A percentile compares a stretch with the other conserved stretches of the same genome.
phyloP scores from a whole-genome alignment of 2,888 invertebrate genomes.

The Chromoteleia sp. region DNA sequence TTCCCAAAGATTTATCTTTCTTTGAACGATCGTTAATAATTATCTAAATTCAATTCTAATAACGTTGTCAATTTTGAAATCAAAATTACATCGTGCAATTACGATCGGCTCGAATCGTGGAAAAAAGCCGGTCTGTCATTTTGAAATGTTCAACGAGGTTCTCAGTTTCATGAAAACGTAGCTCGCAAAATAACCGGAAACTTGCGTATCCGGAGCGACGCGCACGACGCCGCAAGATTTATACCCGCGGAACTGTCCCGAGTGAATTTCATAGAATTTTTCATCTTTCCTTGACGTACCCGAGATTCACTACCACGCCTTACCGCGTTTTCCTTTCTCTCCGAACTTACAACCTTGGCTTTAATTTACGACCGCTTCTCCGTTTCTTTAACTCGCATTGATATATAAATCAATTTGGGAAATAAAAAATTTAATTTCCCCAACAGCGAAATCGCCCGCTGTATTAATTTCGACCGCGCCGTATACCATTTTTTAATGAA shows the following conservation, averaged over 20 bases:
- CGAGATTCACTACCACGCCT: constrained; percentile 64
- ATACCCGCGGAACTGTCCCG: constrained; percentile 58
- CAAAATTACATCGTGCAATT: too few relatives aligned
- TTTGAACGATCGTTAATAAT: too few relatives aligned
- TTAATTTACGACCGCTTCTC: constrained; percentile 30
- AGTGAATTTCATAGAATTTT: constrained; percentile 69
- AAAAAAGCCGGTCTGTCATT: constrained; percentile 6
- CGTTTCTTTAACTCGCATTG: constrained; percentile 24
- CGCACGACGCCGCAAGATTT: constrained; percentile 54
- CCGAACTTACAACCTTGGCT: constrained; percentile 39
- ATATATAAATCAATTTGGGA: constrained; percentile 35
- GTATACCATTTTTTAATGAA: too few relatives aligned
- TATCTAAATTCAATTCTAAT: too few relatives aligned
- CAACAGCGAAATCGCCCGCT: background rate
- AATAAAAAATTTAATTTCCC: constrained; percentile 7
- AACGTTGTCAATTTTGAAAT: too few relatives aligned
- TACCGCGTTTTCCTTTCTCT: constrained; percentile 55
- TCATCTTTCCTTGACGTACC: constrained; percentile 58
- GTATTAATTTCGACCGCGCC: too few relatives aligned
- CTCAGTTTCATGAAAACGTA: constrained; percentile 9
- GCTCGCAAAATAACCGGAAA: constrained; percentile 62
- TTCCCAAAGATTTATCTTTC: too few relatives aligned
- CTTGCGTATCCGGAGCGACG: constrained; percentile 61
- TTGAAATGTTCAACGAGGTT: constrained; percentile 22
- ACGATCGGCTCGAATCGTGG: too few relatives aligned